Evolutionary conservation across 2,113 vertebrate genomes (phyloP).

Genomic region (Cephalophus harveyi): DNA sequence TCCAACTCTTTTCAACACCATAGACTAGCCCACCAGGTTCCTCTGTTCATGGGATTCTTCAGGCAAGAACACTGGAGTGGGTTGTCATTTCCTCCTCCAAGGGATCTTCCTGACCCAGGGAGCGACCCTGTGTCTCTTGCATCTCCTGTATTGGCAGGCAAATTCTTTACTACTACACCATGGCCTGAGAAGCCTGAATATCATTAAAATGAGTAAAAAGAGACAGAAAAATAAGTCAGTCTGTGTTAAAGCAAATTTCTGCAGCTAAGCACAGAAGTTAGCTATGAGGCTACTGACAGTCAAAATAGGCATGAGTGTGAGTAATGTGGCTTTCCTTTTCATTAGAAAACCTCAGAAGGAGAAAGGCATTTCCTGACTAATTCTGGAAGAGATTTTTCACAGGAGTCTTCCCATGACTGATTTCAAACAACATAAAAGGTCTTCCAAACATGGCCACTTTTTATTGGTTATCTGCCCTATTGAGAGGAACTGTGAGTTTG

Average conservation of each 20-base stretch:
- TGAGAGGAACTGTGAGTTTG: background rate
- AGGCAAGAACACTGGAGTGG: background rate
- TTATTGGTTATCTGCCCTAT: background rate
- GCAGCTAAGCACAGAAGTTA: background rate
- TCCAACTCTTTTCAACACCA: background rate
- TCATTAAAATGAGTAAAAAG: background rate
- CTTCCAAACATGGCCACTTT: background rate
- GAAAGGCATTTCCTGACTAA: background rate
- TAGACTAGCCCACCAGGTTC: background rate
- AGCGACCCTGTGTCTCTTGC: background rate
- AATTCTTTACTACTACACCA: background rate
- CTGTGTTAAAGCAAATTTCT: background rate
- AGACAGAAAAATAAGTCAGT: background rate
- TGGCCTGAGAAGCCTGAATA: background rate
- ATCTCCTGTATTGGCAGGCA: background rate
- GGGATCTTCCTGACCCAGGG: background rate
- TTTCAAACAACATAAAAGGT: background rate
- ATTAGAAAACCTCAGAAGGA: background rate
- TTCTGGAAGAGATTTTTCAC: background rate
- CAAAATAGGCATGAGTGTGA: background rate
- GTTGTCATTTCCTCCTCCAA: background rate
- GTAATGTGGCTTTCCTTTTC: background rate
- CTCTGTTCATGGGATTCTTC: background rate
- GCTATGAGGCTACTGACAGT: background rate
- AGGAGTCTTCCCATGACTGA: background rate